phyloP scores from a whole-genome alignment of 2,797 vertebrate species.

The Microctenopoma lineatum region DNA sequence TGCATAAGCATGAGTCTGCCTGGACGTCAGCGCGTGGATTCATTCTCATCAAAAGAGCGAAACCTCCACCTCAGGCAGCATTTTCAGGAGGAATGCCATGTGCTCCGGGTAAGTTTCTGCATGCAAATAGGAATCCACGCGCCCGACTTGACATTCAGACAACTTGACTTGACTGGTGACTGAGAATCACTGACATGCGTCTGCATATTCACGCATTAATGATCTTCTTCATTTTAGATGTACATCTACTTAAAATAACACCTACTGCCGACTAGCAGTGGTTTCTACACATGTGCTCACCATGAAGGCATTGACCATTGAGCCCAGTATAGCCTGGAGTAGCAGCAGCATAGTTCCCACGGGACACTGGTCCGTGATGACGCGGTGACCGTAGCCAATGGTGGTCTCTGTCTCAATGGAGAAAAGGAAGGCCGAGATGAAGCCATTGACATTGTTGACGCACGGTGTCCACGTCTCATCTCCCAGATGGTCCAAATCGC shows the following conservation, averaged over 20 bases:
- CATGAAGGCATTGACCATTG: constrained; percentile 99
- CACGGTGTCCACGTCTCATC: constrained; percentile 93
- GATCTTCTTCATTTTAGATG: too few species aligned
- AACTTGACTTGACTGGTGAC: too few species aligned
- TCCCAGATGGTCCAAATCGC: constrained; percentile 95
- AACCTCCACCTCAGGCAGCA: constrained; percentile 36
- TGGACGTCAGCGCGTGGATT: constrained; percentile 15
- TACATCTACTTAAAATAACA: too few species aligned
- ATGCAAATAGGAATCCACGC: too few species aligned
- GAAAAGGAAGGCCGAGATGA: constrained; percentile 97
- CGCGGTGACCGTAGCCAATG: constrained; percentile 94
- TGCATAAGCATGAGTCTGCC: constrained; percentile 48
- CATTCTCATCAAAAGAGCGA: constrained; percentile 46
- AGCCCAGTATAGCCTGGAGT: constrained; percentile 95
- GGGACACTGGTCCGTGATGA: constrained; percentile 96
- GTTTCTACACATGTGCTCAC: constrained; percentile 66
- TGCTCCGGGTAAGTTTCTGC: constrained; percentile 17
- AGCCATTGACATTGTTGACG: constrained; percentile 95
- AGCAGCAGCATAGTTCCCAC: constrained; percentile 95
- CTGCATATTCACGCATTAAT: too few species aligned
- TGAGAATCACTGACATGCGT: too few species aligned
- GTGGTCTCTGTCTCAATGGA: constrained; percentile 98
- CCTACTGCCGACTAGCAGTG: neutral
- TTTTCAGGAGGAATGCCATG: constrained; percentile 10
- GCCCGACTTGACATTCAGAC: too few species aligned